Percentiles rank a stretch among this genome's conserved stretches.
These are phyloP conservation scores for Galagoides demidoff DNA, from an alignment of 2,797 vertebrate species.

Conservation along the genomic window DNA sequence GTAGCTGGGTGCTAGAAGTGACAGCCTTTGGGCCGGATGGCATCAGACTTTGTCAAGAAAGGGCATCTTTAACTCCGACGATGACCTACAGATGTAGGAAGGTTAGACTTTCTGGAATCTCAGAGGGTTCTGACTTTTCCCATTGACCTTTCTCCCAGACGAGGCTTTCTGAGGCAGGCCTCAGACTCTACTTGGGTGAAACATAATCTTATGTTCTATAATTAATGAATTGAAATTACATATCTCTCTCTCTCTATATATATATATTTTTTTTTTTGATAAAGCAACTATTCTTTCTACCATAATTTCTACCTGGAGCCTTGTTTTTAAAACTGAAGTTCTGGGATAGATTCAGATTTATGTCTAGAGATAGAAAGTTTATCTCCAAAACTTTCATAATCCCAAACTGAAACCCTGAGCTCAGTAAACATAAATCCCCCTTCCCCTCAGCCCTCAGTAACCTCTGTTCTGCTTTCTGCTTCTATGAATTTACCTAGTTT, in stretches of 20 bases:
- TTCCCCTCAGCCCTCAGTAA: background rate
- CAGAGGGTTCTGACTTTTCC: background rate
- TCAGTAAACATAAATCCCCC: background rate
- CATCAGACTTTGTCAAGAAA: background rate
- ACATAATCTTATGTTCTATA: background rate
- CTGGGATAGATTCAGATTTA: background rate
- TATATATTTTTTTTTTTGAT: background rate
- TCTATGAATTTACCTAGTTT: background rate
- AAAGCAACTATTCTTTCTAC: background rate
- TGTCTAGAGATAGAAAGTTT: no score
- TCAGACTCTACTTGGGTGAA: background rate
- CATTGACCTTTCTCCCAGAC: background rate
- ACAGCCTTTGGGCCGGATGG: background rate
- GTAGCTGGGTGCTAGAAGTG: background rate
- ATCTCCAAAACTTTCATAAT: background rate
- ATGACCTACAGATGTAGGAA: background rate
- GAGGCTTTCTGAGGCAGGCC: background rate
- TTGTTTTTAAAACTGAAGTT: slow-evolving; percentile 16
- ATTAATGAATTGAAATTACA: background rate
- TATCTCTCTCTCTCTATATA: no score
- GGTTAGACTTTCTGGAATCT: background rate
- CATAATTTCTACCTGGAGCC: background rate
- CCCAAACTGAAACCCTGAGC: background rate
- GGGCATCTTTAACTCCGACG: background rate
- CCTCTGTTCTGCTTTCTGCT: background rate